A percentile compares a stretch with the other conserved stretches of the same genome.
These are phyloP conservation scores for Pantherophis alleghaniensis DNA, from an alignment of 2,797 vertebrate species.

Conservation along the genomic window DNA sequence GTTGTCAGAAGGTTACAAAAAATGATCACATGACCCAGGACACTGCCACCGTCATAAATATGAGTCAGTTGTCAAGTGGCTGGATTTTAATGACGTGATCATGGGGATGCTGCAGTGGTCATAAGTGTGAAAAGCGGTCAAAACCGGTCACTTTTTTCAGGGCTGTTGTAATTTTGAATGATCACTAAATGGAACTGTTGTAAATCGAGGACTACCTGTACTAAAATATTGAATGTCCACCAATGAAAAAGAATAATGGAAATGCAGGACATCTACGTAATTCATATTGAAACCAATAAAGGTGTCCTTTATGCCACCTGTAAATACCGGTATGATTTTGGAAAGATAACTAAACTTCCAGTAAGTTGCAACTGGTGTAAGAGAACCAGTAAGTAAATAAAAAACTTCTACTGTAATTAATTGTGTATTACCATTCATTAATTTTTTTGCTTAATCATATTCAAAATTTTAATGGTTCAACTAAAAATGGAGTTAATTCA, in stretches of 20 bases:
- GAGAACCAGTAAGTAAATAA: neutral
- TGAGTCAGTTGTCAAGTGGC: neutral
- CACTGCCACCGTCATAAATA: neutral
- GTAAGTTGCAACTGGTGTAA: neutral
- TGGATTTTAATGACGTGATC: neutral
- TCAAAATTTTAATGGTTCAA: neutral
- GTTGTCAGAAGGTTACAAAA: neutral
- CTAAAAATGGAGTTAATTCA: neutral
- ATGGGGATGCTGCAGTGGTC: neutral
- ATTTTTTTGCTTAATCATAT: neutral
- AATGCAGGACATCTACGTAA: neutral
- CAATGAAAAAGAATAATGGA: neutral
- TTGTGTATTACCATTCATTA: neutral
- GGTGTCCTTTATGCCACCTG: neutral
- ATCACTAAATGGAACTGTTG: neutral
- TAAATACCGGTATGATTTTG: neutral
- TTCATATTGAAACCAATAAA: neutral
- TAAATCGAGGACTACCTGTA: neutral
- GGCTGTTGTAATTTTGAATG: neutral
- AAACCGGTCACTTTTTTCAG: neutral
- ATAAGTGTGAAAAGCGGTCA: neutral
- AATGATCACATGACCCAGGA: neutral
- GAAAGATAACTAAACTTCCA: neutral
- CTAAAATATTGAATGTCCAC: neutral
- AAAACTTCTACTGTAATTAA: neutral